Base-by-base conservation (phyloP, 35 echinoderm and acorn worm genomes). In the Diadema setosum region DNA sequence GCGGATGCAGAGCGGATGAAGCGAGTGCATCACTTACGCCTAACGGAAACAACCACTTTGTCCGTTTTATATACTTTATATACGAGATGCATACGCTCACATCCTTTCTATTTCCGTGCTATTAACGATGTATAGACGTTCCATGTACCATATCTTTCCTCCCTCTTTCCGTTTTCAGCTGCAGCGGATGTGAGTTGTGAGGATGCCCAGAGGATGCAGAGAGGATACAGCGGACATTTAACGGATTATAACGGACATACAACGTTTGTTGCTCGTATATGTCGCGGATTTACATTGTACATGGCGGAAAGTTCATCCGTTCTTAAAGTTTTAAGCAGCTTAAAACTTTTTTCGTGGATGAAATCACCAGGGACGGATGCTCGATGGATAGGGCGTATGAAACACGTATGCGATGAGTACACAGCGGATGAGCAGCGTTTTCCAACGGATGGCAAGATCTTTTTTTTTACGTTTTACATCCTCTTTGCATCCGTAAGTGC, bases 151-250 rank as follows among this genome's bases (percentile, higher is more conserved):
- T 59, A 59, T 59, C 56, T 59, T 59, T 59, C 56, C 56, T 59
- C 56, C 56, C 56, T 59, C 56, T 59, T 59, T 59, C 56, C 56
- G 56, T 59, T 59, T 59, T 59, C 56, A 59, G 56, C 56, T 59
- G 56, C 56, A 59, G 56, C 56, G 56, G 56, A 59, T 59, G 56
- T 59, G 56, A 59, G 56, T 59, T 59, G 56, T 26, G 56, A 59
- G 56, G 56, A 59, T 59, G 56, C 56, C 56, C 56, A 59, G 56
- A 65, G 61, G 61, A 65, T 65, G 61, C 61, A 65, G 25, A 65
- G 61, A 65, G 61, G 61, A 65, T 65, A 65, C 61, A 65, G 61
- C 61, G 61, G 61, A 65, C 61, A 34, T 65, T 65, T 65, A 65
- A 65, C 7, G 61, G 61, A 65, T 65, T 26, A 65, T 32, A 65